phyloP scores from a whole-genome alignment of 2,888 invertebrate genomes.

The Phalangium opilio region DNA sequence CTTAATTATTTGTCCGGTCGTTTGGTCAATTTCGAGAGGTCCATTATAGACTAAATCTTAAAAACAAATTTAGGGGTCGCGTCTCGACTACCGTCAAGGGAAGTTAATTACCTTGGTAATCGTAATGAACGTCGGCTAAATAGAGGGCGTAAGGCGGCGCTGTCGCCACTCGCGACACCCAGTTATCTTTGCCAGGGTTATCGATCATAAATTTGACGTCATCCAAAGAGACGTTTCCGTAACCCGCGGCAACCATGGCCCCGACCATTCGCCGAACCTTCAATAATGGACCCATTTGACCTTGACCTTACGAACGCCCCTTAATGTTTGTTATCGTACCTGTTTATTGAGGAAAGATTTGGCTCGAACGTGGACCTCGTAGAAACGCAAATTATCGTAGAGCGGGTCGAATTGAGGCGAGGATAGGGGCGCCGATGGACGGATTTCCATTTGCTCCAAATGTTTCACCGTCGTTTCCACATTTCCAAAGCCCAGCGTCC shows the following conservation, averaged over 20 bases:
- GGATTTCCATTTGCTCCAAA: conserved; percentile 8
- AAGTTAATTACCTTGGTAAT: conserved; percentile 9
- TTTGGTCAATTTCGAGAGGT: no score
- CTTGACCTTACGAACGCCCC: neutral
- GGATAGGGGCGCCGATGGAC: conserved; percentile 2
- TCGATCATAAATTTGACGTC: conserved; percentile 61
- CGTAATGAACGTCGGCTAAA: conserved; percentile 12
- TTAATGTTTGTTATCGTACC: conserved; percentile 35
- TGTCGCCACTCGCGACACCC: conserved; percentile 31
- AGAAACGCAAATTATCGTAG: conserved; percentile 30
- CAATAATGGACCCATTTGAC: neutral
- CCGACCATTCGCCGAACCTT: conserved; percentile 65
- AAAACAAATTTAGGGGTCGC: no score
- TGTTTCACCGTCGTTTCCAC: conserved; percentile 1
- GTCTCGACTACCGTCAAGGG: no score
- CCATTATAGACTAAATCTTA: no score
- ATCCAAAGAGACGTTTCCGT: conserved; percentile 42
- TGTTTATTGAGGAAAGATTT: conserved; percentile 64
- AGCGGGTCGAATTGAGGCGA: conserved; percentile 30
- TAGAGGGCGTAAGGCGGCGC: conserved; percentile 14
- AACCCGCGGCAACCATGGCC: conserved; percentile 45
- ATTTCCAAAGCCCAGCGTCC: conserved; percentile 22
- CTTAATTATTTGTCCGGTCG: no score
- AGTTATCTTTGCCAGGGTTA: conserved; percentile 53
- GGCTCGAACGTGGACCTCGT: conserved; percentile 36